Evolutionary conservation across 2,888 invertebrate species (phyloP).

Genomic region (Apamea anceps): DNA sequence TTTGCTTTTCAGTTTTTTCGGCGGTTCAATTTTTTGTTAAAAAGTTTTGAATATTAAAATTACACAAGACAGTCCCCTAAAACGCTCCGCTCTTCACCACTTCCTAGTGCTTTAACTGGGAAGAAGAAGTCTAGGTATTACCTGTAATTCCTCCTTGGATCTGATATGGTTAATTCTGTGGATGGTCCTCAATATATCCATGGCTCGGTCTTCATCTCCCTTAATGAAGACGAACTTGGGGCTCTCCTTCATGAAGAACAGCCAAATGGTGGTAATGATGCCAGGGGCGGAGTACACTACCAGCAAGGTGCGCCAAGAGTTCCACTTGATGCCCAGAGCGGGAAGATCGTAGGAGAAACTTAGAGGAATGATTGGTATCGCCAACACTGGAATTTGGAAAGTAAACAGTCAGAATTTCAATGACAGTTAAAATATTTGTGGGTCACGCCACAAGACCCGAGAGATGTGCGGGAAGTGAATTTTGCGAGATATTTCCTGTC

Average conservation of each 20-base stretch:
- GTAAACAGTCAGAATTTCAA: neutral
- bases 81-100: no score
- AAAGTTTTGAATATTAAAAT: no score
- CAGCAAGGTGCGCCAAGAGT: constrained; percentile 94
- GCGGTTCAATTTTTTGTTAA: no score
- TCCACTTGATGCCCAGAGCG: constrained; percentile 88
- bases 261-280: constrained; percentile 89
- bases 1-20: no score
- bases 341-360: constrained; percentile 79
- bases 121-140: no score
- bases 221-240: constrained; percentile 93
- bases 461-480: neutral
- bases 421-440: neutral
- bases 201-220: constrained; percentile 89
- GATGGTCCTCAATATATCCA: constrained; percentile 81
- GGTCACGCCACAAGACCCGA: neutral
- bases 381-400: constrained; percentile 86
- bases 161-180: constrained; percentile 76
- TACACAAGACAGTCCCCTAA: neutral
- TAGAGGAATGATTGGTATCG: constrained; percentile 92
- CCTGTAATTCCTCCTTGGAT: constrained; percentile 73
- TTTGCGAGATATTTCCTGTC: neutral
- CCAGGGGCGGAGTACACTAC: constrained; percentile 92
- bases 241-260: constrained; percentile 92
- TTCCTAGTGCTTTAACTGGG: neutral